These are phyloP conservation scores for Philonicus albiceps DNA, from an alignment of 2,888 invertebrate species.

Conservation along the genomic window DNA sequence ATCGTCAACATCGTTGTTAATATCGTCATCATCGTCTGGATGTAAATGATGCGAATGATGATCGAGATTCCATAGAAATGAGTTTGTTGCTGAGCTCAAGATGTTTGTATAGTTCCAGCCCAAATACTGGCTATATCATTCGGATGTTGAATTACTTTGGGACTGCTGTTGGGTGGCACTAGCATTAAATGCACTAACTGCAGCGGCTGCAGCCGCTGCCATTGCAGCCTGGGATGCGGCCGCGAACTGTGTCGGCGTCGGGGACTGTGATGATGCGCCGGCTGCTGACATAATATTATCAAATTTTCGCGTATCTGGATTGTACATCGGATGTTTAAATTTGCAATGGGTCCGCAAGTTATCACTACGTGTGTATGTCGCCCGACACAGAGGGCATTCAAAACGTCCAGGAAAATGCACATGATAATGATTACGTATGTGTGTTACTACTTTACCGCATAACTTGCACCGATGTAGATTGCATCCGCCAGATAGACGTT, in stretches of 20 bases:
- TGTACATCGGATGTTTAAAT: conserved; percentile 89
- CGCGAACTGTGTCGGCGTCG: conserved; percentile 66
- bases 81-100: conserved; percentile 52
- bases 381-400: conserved; percentile 90
- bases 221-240: conserved; percentile 64
- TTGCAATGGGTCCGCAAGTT: conserved; percentile 92
- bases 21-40: conserved; percentile 27
- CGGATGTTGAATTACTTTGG: conserved; percentile 54
- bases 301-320: conserved; percentile 87
- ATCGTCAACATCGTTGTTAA: conserved; percentile 24
- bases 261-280: conserved; percentile 63
- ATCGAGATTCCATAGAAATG: conserved; percentile 58
- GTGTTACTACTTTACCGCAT: conserved; percentile 93
- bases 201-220: conserved; percentile 63
- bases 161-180: conserved; percentile 58
- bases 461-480: conserved; percentile 94
- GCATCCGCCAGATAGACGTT: conserved; percentile 90
- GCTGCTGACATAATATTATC: conserved; percentile 73
- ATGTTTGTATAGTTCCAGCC: conserved; percentile 61
- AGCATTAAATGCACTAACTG: conserved; percentile 56
- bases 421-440: conserved; percentile 93
- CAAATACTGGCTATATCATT: conserved; percentile 60
- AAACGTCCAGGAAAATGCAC: conserved; percentile 92
- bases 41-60: conserved; percentile 34
- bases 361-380: conserved; percentile 91